Conservation (phyloP, 2,888 invertebrate genomes). For the Papilio demoleus region DNA sequence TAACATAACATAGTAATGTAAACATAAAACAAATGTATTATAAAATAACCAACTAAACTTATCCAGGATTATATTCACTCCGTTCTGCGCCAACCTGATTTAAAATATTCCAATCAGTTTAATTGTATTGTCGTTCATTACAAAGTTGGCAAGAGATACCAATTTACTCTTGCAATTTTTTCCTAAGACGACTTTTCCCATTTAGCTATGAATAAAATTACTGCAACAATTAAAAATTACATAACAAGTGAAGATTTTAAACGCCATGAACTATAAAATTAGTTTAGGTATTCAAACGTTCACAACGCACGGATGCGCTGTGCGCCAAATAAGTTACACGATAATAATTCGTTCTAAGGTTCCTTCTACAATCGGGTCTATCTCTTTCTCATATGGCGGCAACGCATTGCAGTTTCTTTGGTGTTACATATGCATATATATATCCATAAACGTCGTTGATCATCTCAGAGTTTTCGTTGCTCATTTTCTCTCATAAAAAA, state of each 20-base stretch:
- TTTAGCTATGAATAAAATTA: slow-evolving; percentile 34
- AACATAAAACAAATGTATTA: not conserved
- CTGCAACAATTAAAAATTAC: slow-evolving; percentile 34
- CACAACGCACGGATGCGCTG: no score
- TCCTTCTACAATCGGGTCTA: no score
- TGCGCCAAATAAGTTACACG: no score
- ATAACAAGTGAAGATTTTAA: not conserved
- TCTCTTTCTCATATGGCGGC: no score
- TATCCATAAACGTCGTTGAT: no score
- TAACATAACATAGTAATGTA: no score
- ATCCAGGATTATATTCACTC: not conserved
- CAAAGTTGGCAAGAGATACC: slow-evolving; percentile 35
- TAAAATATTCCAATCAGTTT: slow-evolving; percentile 33
- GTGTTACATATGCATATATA: no score
- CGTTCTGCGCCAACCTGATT: not conserved
- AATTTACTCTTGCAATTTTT: slow-evolving; percentile 35
- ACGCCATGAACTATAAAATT: not conserved
- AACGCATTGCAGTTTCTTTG: no score
- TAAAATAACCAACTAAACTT: not conserved
- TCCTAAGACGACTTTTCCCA: slow-evolving; percentile 18
- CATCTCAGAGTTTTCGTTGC: no score
- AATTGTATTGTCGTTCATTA: slow-evolving; percentile 35
- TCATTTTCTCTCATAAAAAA: no score
- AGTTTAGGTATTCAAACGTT: no score
- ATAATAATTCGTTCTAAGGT: no score